Base-by-base conservation (phyloP, 2,113 vertebrate species). In the Climacteris rufus region DNA sequence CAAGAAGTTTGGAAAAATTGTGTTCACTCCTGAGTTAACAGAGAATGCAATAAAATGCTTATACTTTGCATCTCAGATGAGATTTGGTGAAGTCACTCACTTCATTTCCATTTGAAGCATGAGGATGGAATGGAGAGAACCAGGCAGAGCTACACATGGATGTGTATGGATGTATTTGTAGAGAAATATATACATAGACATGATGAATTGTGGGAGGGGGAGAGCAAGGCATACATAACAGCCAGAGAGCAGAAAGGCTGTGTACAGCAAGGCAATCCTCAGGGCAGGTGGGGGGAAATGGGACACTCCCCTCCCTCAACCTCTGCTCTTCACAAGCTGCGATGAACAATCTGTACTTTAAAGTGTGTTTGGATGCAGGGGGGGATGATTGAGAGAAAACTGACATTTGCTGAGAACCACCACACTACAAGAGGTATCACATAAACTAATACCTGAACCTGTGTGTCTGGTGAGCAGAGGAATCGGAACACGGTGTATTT, bases 21-120 rank as follows among this genome's bases (percentile, higher is more conserved):
- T 47, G 71, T 30, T 88, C 16, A 52, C 33, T 86, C 90, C 88
- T 81, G 93, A 97, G 92, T 66, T 70, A 70, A 87, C n/a, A 56
- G 37, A 92, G 39, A 86, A 90, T 7, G 30, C 72, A 92, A 83
- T 42, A 93, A 96, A 94, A 90, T 63, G 25, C 79, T 56, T 68
- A 42, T 18, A 37, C 60, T 85, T 93, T 90, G 56, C 70, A 70
- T 79, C 72, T 89, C 60, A 42, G 52, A 90, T 79, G 49, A 95
- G 35, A 83, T 59, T 60, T 70, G 70, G 53, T 31, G 24, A 88
- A 40, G 12, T 59, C 23, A 57, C 52, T 83, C 53, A 61, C 42
- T 85, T 82, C 6, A 63, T 40, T 87, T 93, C 68, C 56, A 70
- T 50, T 59, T 39, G 39, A 87, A 86, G 65, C 27, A 37, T 0